Percentiles rank a stretch among this genome's conserved stretches.
phyloP scores from a whole-genome alignment of 2,888 invertebrate genomes.

The Tipula unca region DNA sequence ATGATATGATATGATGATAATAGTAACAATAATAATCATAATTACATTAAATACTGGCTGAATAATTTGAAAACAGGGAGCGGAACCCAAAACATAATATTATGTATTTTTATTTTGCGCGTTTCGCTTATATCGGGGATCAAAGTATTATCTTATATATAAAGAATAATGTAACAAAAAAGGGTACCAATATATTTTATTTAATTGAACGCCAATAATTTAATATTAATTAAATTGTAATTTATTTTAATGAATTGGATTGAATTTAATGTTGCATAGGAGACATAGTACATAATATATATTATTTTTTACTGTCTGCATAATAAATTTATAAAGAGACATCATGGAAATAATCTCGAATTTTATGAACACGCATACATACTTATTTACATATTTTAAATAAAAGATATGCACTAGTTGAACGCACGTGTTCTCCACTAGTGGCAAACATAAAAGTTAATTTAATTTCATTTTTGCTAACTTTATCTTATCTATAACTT shows the following conservation, averaged over 20 bases:
- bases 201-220: background rate
- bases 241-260: background rate
- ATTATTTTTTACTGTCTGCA: background rate
- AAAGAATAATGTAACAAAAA: background rate
- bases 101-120: background rate
- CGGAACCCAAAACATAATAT: background rate
- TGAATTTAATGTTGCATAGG: background rate
- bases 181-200: background rate
- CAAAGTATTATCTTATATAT: background rate
- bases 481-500: constrained; percentile 40
- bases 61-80: background rate
- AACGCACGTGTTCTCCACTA: background rate
- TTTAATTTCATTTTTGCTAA: too few species aligned
- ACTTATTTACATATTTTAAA: too few species aligned
- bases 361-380: too few species aligned
- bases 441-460: too few species aligned
- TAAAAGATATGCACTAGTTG: too few species aligned
- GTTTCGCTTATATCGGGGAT: background rate
- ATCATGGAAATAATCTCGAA: background rate
- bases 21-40: constrained; percentile 8
- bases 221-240: background rate
- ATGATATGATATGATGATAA: constrained; percentile 8
- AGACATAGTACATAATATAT: too few species aligned
- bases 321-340: background rate
- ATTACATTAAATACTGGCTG: constrained; percentile 8